A percentile compares a stretch with the other conserved stretches of the same genome.
These are phyloP conservation scores for Dryobotodes eremita DNA, from an alignment of 2,888 invertebrate genomes.

Conservation along the genomic window DNA sequence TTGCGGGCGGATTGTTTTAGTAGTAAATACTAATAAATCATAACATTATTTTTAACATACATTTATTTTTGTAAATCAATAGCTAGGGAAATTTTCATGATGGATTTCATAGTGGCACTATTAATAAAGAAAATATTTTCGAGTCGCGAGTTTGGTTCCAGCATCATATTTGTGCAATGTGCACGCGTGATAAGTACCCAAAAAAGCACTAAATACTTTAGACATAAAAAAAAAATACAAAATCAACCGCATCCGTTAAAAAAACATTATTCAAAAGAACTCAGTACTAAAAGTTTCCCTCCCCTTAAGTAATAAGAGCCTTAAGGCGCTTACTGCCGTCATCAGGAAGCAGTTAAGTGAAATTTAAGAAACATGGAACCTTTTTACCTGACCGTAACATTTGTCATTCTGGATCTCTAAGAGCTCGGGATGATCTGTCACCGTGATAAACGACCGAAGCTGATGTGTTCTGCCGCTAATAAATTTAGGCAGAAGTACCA, in stretches of 20 bases:
- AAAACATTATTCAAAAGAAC: neutral
- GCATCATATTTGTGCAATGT: neutral
- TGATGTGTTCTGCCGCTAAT: slow-evolving; percentile 73
- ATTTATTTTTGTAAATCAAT: neutral
- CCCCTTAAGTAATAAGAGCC: slow-evolving; percentile 29
- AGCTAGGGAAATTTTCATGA: neutral
- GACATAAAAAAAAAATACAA: no score
- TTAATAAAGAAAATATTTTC: neutral
- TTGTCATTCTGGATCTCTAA: slow-evolving; percentile 82
- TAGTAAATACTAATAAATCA: neutral
- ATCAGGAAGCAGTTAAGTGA: slow-evolving; percentile 77
- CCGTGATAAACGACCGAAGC: slow-evolving; percentile 83
- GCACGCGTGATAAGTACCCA: no score
- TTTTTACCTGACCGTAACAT: slow-evolving; percentile 88
- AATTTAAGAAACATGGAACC: slow-evolving; percentile 77
- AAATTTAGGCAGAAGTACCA: slow-evolving; percentile 31
- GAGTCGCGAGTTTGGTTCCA: neutral
- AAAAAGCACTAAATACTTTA: no score
- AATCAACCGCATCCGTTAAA: neutral
- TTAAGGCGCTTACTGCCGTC: slow-evolving; percentile 40
- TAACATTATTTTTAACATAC: neutral
- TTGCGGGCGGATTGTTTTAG: no score
- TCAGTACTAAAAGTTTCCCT: neutral
- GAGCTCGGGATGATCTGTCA: slow-evolving; percentile 85
- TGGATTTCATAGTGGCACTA: neutral